These are phyloP conservation scores for Vanessa tameamea DNA, from an alignment of 1,140 invertebrate genomes.

Conservation along the genomic window DNA sequence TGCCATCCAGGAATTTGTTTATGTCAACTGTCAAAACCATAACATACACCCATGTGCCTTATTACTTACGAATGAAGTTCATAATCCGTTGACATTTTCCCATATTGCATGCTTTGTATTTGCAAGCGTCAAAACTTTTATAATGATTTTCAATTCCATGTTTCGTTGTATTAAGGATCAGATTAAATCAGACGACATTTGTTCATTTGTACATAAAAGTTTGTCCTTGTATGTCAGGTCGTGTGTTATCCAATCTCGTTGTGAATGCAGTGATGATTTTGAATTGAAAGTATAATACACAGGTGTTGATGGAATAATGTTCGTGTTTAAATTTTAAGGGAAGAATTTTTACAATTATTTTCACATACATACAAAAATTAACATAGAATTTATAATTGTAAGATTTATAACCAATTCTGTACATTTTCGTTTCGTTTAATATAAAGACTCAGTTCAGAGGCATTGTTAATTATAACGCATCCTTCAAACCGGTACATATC, in stretches of 20 bases:
- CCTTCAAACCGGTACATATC: too few relatives aligned
- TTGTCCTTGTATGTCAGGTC: slow-evolving; percentile 31
- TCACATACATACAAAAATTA: too few relatives aligned
- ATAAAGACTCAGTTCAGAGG: too few relatives aligned
- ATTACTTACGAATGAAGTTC: background rate
- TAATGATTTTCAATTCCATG: slow-evolving; percentile 22
- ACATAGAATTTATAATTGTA: too few relatives aligned
- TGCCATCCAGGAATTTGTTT: slow-evolving; percentile 49
- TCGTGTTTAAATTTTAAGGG: background rate
- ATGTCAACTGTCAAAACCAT: slow-evolving; percentile 41
- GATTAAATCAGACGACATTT: slow-evolving; percentile 10
- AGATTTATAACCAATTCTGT: too few relatives aligned
- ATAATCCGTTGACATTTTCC: background rate
- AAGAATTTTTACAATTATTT: background rate
- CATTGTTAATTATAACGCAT: too few relatives aligned
- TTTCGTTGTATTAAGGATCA: slow-evolving; percentile 31
- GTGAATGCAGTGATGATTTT: slow-evolving; percentile 48
- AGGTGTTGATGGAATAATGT: slow-evolving; percentile 9
- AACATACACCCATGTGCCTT: background rate
- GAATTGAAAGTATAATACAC: slow-evolving; percentile 40
- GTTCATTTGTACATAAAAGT: slow-evolving; percentile 20
- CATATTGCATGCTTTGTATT: background rate
- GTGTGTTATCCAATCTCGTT: slow-evolving; percentile 42
- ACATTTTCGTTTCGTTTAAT: too few relatives aligned
- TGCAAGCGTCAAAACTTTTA: slow-evolving; percentile 16